Conservation (phyloP, 53 echinoderm and acorn worm species). For the Astropecten irregularis region DNA sequence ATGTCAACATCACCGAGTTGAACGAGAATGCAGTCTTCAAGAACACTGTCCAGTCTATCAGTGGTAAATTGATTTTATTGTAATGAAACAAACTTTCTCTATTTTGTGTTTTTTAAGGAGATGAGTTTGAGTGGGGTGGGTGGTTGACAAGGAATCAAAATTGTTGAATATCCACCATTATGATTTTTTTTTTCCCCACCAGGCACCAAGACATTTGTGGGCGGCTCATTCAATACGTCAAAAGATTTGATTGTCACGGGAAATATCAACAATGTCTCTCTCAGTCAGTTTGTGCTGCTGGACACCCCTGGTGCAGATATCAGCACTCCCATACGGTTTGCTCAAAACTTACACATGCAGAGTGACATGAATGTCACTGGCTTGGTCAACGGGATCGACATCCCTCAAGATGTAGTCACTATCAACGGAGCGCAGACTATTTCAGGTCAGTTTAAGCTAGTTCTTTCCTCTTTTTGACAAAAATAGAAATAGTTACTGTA, state of each 20-base stretch:
- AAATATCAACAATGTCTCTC: not conserved
- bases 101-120: too few relatives aligned
- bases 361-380: not conserved
- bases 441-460: too few relatives aligned
- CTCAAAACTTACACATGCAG: not conserved
- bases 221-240: not conserved
- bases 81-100: too few relatives aligned
- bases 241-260: not conserved
- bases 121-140: too few relatives aligned
- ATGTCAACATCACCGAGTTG: constrained; percentile 34
- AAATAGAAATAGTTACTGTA: too few relatives aligned
- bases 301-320: not conserved
- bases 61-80: constrained; percentile 46
- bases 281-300: constrained; percentile 22
- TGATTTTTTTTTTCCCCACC: not conserved
- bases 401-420: constrained; percentile 31
- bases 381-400: constrained; percentile 20
- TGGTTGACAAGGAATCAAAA: too few relatives aligned
- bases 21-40: constrained; percentile 54
- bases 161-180: too few relatives aligned
- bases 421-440: constrained; percentile 13
- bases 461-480: too few relatives aligned
- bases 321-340: constrained; percentile 31
- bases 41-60: constrained; percentile 55
- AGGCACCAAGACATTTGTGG: constrained; percentile 9